Evolutionary conservation across 2,113 vertebrate species (phyloP).

Genomic region (Diadophis punctatus): DNA sequence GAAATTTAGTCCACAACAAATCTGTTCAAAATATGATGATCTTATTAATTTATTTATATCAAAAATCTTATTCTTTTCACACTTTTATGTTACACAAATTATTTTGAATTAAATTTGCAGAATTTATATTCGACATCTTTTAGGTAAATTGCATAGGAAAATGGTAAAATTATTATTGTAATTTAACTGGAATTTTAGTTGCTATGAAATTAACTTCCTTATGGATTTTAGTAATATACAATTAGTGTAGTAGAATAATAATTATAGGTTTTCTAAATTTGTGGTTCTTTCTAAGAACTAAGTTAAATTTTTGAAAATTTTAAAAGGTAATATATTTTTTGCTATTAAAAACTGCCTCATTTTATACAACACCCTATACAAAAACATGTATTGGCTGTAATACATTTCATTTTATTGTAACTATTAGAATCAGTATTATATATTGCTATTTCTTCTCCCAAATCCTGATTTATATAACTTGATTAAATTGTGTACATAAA

Average conservation of each 20-base stretch:
- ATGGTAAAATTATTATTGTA: background rate
- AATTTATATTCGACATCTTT: background rate
- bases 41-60: background rate
- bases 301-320: background rate
- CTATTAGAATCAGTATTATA: background rate
- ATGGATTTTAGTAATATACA: background rate
- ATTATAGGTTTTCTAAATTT: background rate
- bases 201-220: background rate
- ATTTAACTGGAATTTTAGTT: background rate
- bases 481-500: background rate
- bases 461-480: background rate
- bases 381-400: background rate
- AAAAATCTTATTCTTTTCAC: background rate
- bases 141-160: background rate
- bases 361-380: slow-evolving; percentile 22
- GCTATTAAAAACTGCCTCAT: slow-evolving; percentile 9
- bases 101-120: background rate
- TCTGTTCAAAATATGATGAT: background rate
- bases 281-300: background rate
- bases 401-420: background rate
- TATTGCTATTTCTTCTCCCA: background rate
- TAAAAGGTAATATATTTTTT: slow-evolving; percentile 29
- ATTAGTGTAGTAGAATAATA: background rate
- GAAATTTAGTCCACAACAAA: background rate
- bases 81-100: background rate